These are phyloP conservation scores for Poeciliopsis retropinna DNA, from an alignment of 2,113 vertebrate species.

Conservation along the genomic window DNA sequence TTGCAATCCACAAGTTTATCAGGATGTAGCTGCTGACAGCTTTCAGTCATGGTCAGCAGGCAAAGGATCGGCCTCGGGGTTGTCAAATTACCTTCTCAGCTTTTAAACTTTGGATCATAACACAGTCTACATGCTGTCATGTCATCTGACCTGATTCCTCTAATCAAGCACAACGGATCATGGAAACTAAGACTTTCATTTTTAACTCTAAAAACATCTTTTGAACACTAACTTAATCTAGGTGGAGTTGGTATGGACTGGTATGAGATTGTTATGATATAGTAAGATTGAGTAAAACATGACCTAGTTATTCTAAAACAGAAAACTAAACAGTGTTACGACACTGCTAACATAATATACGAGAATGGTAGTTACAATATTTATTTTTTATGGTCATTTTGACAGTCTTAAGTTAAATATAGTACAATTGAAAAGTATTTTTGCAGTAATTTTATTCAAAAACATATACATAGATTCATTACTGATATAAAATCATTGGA, in stretches of 20 bases:
- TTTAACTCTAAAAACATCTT: not conserved
- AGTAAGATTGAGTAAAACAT: not conserved
- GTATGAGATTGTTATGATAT: not conserved
- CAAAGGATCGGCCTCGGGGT: slow-evolving; percentile 35
- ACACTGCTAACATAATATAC: not conserved
- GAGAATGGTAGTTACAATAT: not conserved
- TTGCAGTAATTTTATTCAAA: not conserved
- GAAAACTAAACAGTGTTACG: not conserved
- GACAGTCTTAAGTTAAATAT: not conserved
- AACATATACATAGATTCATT: not conserved
- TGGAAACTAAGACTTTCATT: slow-evolving; percentile 10
- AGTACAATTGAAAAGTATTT: not conserved
- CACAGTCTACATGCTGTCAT: slow-evolving; percentile 49
- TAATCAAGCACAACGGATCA: slow-evolving; percentile 36
- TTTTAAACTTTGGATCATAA: slow-evolving; percentile 50
- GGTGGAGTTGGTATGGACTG: not conserved
- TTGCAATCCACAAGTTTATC: slow-evolving; percentile 31
- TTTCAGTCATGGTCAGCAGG: slow-evolving; percentile 42
- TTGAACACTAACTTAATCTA: not conserved
- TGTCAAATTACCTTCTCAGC: slow-evolving; percentile 49
- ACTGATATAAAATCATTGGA: not conserved
- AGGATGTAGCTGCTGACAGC: slow-evolving; percentile 38
- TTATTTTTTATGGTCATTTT: not conserved
- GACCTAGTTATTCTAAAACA: not conserved
- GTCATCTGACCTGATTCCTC: slow-evolving; percentile 59